These are phyloP conservation scores for Odocoileus hemionus DNA, from an alignment of 2,113 vertebrate species.

Conservation along the genomic window DNA sequence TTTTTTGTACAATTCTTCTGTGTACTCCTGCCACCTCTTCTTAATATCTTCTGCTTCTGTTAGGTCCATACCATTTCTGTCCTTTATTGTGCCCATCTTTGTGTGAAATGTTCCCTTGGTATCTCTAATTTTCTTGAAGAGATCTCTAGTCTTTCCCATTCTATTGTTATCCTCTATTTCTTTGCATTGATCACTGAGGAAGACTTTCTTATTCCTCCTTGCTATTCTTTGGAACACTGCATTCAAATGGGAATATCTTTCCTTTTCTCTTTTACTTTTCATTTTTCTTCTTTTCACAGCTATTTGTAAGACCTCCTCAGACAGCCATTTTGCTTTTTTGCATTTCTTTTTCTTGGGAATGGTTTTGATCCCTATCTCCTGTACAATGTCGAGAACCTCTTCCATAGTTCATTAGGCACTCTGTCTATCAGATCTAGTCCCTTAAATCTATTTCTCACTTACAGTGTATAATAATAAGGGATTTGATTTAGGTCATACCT, in stretches of 20 bases:
- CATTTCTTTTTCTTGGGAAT: background rate
- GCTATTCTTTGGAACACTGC: background rate
- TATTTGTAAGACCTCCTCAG: background rate
- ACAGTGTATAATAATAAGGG: background rate
- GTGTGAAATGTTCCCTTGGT: background rate
- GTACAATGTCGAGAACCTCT: background rate
- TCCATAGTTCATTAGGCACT: background rate
- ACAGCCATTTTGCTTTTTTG: background rate
- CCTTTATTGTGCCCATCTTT: background rate
- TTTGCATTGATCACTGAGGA: background rate
- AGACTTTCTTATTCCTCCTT: background rate
- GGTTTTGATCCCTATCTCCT: background rate
- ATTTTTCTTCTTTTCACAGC: background rate
- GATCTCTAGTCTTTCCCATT: background rate
- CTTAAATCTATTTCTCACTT: background rate
- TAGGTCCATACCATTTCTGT: background rate
- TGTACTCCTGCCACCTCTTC: background rate
- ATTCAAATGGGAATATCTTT: background rate
- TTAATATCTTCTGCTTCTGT: background rate
- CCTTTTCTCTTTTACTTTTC: background rate
- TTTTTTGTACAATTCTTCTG: background rate
- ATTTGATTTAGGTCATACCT: background rate
- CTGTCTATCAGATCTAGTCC: background rate
- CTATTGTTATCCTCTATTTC: background rate
- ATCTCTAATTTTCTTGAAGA: background rate